phyloP scores from a whole-genome alignment of 2,113 vertebrate species.

The Apistogramma diplotaenia region DNA sequence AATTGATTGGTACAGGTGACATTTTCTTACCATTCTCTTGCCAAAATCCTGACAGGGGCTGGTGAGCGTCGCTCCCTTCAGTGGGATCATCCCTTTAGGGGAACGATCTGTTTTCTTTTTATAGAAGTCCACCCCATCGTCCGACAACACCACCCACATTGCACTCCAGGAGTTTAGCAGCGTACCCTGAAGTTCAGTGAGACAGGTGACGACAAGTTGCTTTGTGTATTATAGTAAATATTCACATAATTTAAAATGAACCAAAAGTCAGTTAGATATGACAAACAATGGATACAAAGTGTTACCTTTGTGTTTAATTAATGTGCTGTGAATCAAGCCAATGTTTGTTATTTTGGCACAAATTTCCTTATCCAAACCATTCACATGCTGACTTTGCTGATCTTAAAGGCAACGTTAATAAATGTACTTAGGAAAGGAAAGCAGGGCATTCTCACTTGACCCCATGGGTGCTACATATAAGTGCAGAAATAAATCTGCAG shows the following conservation, averaged over 20 bases:
- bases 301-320: neutral
- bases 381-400: accelerated
- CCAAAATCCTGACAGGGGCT: conserved; percentile 90
- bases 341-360: neutral
- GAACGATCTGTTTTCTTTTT: conserved; percentile 90
- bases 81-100: conserved; percentile 94
- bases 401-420: neutral
- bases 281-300: neutral
- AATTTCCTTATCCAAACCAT: neutral
- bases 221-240: no score
- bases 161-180: conserved; percentile 93
- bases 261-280: neutral
- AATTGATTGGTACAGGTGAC: neutral
- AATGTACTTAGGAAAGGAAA: neutral
- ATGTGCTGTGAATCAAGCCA: neutral
- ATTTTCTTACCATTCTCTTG: conserved; percentile 85
- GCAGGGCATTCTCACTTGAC: neutral
- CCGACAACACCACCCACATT: conserved; percentile 90
- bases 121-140: conserved; percentile 92
- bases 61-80: conserved; percentile 84
- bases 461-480: neutral
- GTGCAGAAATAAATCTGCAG: conserved; percentile 25
- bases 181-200: conserved; percentile 78
- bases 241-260: no score
- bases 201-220: neutral